A percentile compares a stretch with the other conserved stretches of the same genome.
Evolutionary conservation across 2,888 invertebrate species (phyloP).

Genomic region (Agrochola litura): DNA sequence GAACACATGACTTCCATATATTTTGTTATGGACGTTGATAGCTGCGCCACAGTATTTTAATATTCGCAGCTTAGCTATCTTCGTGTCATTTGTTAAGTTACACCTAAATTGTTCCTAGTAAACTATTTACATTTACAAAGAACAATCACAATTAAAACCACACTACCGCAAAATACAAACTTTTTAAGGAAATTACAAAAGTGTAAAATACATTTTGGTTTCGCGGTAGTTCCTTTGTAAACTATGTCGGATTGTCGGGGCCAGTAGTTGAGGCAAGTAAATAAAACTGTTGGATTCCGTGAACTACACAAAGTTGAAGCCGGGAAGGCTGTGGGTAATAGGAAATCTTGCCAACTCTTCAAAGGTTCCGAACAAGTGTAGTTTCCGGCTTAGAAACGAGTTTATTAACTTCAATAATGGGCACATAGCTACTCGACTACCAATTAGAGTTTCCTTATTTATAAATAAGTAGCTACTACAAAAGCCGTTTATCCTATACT

Average conservation of each 20-base stretch:
- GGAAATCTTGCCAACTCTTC: slow-evolving; percentile 79
- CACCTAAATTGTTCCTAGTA: no score
- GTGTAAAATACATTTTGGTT: slow-evolving; percentile 41
- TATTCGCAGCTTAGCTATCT: no score
- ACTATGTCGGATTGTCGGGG: slow-evolving; percentile 61
- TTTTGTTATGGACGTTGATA: no score
- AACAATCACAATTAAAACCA: slow-evolving; percentile 9
- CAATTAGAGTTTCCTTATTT: slow-evolving; percentile 69
- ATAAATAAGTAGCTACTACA: slow-evolving; percentile 40
- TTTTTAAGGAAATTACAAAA: slow-evolving; percentile 10
- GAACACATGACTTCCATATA: no score
- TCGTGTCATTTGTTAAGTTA: no score
- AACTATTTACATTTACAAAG: background rate
- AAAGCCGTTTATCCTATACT: background rate
- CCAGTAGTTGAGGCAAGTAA: slow-evolving; percentile 69
- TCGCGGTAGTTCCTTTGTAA: slow-evolving; percentile 51
- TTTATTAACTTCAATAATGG: slow-evolving; percentile 72
- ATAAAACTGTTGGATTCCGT: slow-evolving; percentile 73
- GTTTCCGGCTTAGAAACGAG: slow-evolving; percentile 72
- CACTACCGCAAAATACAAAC: background rate
- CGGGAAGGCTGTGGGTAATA: slow-evolving; percentile 71
- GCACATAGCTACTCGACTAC: slow-evolving; percentile 48
- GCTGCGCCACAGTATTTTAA: no score
- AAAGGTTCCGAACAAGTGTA: slow-evolving; percentile 77
- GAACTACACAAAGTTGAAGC: slow-evolving; percentile 72